Percentiles rank a stretch among this genome's conserved stretches.
Conservation (phyloP, 1,140 invertebrate genomes). For the Brachionus plicatilis region DNA sequence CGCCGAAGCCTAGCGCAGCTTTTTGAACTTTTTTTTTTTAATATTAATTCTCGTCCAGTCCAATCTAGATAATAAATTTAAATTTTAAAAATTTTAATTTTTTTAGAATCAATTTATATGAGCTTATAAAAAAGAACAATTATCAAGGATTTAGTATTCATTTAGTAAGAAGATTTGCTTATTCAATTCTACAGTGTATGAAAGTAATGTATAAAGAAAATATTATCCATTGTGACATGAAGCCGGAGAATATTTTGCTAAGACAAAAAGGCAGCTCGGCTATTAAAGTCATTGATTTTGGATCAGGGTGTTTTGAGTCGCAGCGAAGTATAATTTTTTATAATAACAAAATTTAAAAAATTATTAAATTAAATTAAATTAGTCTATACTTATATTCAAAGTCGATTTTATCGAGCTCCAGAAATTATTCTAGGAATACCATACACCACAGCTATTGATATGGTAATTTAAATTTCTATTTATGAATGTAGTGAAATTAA, state of each 20-base stretch:
- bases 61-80: neutral
- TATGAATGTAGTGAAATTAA: neutral
- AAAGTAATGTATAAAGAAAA: constrained; percentile 51
- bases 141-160: constrained; percentile 55
- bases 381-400: constrained; percentile 57
- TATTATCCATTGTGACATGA: constrained; percentile 58
- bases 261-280: constrained; percentile 53
- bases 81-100: neutral
- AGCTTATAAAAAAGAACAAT: constrained; percentile 56
- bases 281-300: constrained; percentile 58
- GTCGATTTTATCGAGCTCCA: constrained; percentile 56
- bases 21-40: neutral
- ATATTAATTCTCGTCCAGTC: no score
- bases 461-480: neutral
- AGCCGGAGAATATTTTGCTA: constrained; percentile 57
- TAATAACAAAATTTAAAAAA: neutral
- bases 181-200: constrained; percentile 52
- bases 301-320: constrained; percentile 56
- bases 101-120: constrained; percentile 55
- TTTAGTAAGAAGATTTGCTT: constrained; percentile 54
- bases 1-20: no score
- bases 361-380: neutral
- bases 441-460: constrained; percentile 95
- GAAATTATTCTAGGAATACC: constrained; percentile 59
- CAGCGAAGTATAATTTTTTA: constrained; percentile 48